Base-by-base conservation (phyloP, 2,888 invertebrate species). In the Oscheius sp. region DNA sequence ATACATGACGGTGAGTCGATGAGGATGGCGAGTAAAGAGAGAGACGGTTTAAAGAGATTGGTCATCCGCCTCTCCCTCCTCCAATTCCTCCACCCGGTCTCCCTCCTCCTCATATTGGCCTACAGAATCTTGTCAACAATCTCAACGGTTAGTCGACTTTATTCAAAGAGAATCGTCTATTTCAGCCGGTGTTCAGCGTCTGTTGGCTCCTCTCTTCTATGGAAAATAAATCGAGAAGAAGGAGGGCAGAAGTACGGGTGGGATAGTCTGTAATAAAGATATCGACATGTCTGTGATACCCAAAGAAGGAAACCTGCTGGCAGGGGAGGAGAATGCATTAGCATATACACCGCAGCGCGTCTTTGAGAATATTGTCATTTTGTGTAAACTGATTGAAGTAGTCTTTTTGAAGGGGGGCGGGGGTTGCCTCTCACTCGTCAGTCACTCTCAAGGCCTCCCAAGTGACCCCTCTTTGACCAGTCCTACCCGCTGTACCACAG, bases 181-280 rank as follows among this genome's bases (percentile, higher is more conserved):
- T 66, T 66, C 29, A 66, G 66, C 52, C 7, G 66, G 66, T 29
- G 66, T 66, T 1, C 52, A 66, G 18, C 66, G 66, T 52, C 66
- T 66, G 16, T 29, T 66, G 49, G 66, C 66, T 29, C 66, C 66
- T 16, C 52, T 66, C 16, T 9, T 66, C n/a, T 66, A 23, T 21
- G 66, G 66, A 9, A 46, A 27, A 7, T 52, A 13, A 61, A 5
- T 18, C 3, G 49, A n/a, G 13, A 49, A 49, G 49, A 5, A n/a
- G 49, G 13, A 49, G 49, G 16, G 5, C 16, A 13, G 6, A 13
- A 49, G n/a, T 16, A 49, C 49, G 49, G 49, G 49, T 49, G 3
- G 16, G 18, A 18, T 21, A 55, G 55, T 55, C 55, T 55, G 55
- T 55, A 55, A 55, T 55, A 55, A 55, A 55, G 55, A 23, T 25